Evolutionary conservation across 2,888 invertebrate species (phyloP), one percentile per base, ranked within the genome.

Genomic region (Ectobius pallidus): DNA sequence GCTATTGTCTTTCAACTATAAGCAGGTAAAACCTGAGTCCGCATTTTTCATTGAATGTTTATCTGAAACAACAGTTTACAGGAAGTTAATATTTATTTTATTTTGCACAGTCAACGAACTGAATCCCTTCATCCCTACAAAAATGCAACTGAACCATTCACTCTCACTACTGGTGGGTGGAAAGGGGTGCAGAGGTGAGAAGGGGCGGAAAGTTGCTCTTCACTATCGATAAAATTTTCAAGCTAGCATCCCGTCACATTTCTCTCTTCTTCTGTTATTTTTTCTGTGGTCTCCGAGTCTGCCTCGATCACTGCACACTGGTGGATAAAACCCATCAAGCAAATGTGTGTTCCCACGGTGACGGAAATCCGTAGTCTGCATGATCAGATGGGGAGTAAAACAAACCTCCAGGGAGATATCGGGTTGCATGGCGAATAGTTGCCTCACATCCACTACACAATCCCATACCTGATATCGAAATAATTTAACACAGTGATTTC

Each of bases 191-290:
- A 34, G 34, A 34, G 11, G 52, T 3, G 22, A 18, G 58, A 30
- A 14, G 30, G n/a, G 2, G 11, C 7, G 32, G 18, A 30, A 30
- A 30, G 30, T 14, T 58, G 4, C 58, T 58, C n/a, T 30, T 32
- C 58, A 16, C 58, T 58, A 30, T 58, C 58, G 58, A 58, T 32
- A 58, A 58, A 58, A 58, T 30, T 58, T 58, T 58, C 58, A 58
- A 30, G 22, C n/a, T 58, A n/a, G 58, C 30, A 30, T 9, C 4
- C 25, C 32, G 30, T 18, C 14, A 11, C 25, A 16, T 30, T 25
- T 16, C 16, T 6, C 16, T 25, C 30, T 58, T 25, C 14, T 0
- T 25, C 14, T 3, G n/a, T 39, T 39, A 2, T 25, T 55, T 55
- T 55, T 25, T 4, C 11, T 22, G 55, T 55, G 55, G 27, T 16